These are phyloP conservation scores for Drosophila punjabiensis DNA, from an alignment of 1,140 invertebrate genomes.

Conservation along the genomic window DNA sequence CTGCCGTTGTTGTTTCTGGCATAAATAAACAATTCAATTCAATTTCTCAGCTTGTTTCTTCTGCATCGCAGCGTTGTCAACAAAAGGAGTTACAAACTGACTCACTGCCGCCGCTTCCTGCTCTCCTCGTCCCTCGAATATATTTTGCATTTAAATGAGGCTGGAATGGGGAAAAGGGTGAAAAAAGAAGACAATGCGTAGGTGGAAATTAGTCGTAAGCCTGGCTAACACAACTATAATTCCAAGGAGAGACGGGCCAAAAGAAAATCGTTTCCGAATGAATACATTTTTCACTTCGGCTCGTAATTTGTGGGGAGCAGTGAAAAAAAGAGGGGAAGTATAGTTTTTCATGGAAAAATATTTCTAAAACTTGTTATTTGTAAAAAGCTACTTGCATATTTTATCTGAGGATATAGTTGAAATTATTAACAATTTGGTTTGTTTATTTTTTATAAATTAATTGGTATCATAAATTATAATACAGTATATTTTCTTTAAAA, in stretches of 20 bases:
- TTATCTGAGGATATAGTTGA: background rate
- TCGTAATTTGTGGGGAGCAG: background rate
- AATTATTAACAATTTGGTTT: background rate
- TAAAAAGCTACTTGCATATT: too few species aligned
- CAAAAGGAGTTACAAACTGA: slow-evolving; percentile 71
- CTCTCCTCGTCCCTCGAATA: slow-evolving; percentile 47
- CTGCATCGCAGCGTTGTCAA: slow-evolving; percentile 59
- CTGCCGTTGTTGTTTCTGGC: slow-evolving; percentile 45
- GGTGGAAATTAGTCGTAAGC: slow-evolving; percentile 75
- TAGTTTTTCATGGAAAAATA: background rate
- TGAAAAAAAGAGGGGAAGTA: too few species aligned
- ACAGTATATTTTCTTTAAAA: too few species aligned
- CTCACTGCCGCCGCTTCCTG: slow-evolving; percentile 6
- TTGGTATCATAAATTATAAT: background rate
- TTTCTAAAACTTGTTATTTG: background rate
- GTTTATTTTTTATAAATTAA: background rate
- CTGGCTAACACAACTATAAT: slow-evolving; percentile 61
- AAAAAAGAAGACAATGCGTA: slow-evolving; percentile 47
- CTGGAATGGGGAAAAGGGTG: slow-evolving; percentile 2
- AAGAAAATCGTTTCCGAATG: slow-evolving; percentile 44
- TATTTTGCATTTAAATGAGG: slow-evolving; percentile 78
- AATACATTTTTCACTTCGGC: slow-evolving; percentile 15
- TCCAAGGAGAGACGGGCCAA: slow-evolving; percentile 15
- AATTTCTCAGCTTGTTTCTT: slow-evolving; percentile 62
- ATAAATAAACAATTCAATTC: slow-evolving; percentile 84